phyloP scores from a whole-genome alignment of 2,113 vertebrate genomes.

The Lasiurus cinereus region DNA sequence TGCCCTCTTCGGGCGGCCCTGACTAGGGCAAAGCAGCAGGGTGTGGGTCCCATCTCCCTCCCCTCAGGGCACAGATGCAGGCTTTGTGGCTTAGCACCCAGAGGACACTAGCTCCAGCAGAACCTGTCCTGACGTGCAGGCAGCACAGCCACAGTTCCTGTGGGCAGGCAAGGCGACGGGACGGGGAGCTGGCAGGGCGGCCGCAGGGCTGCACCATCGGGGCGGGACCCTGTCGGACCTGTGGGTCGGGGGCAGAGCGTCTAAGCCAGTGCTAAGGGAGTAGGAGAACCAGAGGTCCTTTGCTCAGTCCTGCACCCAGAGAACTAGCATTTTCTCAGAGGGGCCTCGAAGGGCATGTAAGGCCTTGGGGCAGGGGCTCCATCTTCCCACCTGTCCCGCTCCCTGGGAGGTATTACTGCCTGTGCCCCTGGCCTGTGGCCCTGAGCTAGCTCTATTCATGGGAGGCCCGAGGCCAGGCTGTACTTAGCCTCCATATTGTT shows the following conservation, averaged over 20 bases:
- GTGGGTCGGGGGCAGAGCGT: not conserved
- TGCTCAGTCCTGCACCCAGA: not conserved
- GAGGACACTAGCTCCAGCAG: not conserved
- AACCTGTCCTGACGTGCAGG: not conserved
- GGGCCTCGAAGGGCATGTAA: not conserved
- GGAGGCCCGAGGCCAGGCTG: not conserved
- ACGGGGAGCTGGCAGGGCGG: not conserved
- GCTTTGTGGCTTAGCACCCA: not conserved
- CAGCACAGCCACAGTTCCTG: not conserved
- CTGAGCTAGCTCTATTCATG: not conserved
- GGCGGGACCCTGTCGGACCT: not conserved
- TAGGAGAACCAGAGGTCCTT: not conserved
- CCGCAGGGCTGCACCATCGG: not conserved
- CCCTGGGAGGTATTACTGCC: not conserved
- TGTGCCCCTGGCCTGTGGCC: not conserved
- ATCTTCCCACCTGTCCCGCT: not conserved
- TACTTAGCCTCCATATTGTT: not conserved
- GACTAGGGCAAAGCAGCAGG: not conserved
- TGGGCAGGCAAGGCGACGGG: not conserved
- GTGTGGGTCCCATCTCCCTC: not conserved
- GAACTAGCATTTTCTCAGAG: not conserved
- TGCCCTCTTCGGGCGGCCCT: not conserved
- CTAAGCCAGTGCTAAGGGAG: not conserved
- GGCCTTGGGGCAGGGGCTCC: not conserved
- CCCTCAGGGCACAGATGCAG: not conserved